Base-by-base conservation (phyloP, 2,888 invertebrate species). In the Proisotoma minuta region DNA sequence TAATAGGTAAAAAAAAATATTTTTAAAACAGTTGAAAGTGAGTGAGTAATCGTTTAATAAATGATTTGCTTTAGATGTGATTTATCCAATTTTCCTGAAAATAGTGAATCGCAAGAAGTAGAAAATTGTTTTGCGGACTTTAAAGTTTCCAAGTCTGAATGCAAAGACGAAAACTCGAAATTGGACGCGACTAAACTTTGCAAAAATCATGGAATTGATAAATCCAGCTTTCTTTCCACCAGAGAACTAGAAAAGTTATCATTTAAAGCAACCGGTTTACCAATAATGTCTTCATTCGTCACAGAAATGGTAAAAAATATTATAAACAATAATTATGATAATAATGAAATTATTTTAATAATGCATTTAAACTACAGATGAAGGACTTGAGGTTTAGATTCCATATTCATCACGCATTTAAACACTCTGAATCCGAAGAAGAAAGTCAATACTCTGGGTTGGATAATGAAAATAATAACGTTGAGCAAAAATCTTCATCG, bases 251-350 rank as follows among this genome's bases (percentile, higher is more conserved):
- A 39, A 15, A 24, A 47, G 49, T 23, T 28, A 28, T 5, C 20
- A 4, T 50, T 34, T 34, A 8, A 34, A 34, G 34, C 50, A 18
- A 5, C 28, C 15, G 27, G 52, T 3, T 4, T 52, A 12, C 2
- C 3, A 8, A 52, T 62, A 20, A 40, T 56, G 20, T 62, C 62
- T 15, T 5, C n/a, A 39, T 62, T 62, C 27, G 20, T 62, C 3
- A 27, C 24, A 1, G 52, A 20, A 29, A 62, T 62, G 24, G 58
- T 62, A 48, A 5, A 26, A 28, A 40, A 29, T 39, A 29, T 29
- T 20, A 54, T 20, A 15, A 15, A 20, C 5, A 5, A 47, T 18
- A 20, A 47, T 47, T 47, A n/a, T 18, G n/a, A 10, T 10, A 47
- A 5, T 5, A 47, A 47, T 47, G n/a, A 15, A n/a, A 47, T 8